These are phyloP conservation scores for Craterocephalus amniculus DNA, from an alignment of 2,797 vertebrate species.

Conservation along the genomic window DNA sequence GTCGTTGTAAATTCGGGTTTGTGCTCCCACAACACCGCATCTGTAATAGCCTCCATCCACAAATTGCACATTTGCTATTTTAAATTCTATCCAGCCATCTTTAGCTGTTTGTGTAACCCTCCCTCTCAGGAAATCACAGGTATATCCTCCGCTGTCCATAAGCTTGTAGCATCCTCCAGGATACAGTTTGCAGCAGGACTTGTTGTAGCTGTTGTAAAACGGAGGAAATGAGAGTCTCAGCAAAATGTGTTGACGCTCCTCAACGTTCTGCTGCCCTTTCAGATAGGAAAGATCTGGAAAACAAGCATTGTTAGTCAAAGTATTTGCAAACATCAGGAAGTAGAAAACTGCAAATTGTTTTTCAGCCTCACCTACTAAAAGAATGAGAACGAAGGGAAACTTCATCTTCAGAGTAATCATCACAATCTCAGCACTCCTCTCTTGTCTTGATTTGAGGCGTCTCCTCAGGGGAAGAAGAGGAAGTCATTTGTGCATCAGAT, in stretches of 20 bases:
- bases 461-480: slow-evolving; percentile 49
- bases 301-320: slow-evolving; percentile 20
- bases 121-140: slow-evolving; percentile 53
- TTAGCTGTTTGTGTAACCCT: slow-evolving; percentile 61
- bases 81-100: slow-evolving; percentile 71
- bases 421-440: not conserved
- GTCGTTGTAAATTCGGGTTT: slow-evolving; percentile 55
- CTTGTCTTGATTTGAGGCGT: slow-evolving; percentile 13
- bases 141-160: slow-evolving; percentile 68
- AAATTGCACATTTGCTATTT: slow-evolving; percentile 60
- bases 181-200: slow-evolving; percentile 75
- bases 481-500: slow-evolving; percentile 49
- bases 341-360: not conserved
- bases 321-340: not conserved
- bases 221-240: slow-evolving; percentile 67
- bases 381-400: slow-evolving; percentile 57
- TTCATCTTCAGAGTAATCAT: slow-evolving; percentile 68
- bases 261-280: slow-evolving; percentile 56
- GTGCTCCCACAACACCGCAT: slow-evolving; percentile 57
- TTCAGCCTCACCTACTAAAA: slow-evolving; percentile 63
- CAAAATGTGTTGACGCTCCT: slow-evolving; percentile 57
- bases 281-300: slow-evolving; percentile 63
- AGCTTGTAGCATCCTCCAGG: slow-evolving; percentile 50
- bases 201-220: slow-evolving; percentile 60
- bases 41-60: slow-evolving; percentile 76